Percentiles rank a stretch among this genome's conserved stretches.
phyloP scores from a whole-genome alignment of 2,888 invertebrate species.

The Ernsta delagoae region DNA sequence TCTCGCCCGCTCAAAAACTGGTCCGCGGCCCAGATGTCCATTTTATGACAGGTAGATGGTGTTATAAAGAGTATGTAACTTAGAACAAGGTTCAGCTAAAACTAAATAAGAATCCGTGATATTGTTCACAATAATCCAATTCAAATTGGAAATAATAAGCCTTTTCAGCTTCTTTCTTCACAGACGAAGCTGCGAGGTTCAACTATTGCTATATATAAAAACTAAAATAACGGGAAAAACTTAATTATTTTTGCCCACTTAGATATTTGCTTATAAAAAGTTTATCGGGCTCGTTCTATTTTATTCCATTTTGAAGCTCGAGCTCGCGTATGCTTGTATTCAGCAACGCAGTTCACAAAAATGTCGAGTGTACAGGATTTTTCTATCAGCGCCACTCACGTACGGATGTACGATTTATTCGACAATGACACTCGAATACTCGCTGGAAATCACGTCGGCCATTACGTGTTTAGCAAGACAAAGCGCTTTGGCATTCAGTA shows the following conservation, averaged over 20 bases:
- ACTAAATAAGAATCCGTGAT: too few relatives aligned
- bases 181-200: too few relatives aligned
- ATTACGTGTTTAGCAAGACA: constrained; percentile 52
- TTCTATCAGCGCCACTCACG: constrained; percentile 45
- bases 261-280: constrained; percentile 62
- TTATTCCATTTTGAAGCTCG: constrained; percentile 43
- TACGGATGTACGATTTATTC: constrained; percentile 46
- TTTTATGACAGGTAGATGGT: too few relatives aligned
- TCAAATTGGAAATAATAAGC: too few relatives aligned
- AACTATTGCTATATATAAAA: constrained; percentile 47
- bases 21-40: too few relatives aligned
- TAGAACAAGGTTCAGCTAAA: too few relatives aligned
- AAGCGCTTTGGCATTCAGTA: constrained; percentile 46
- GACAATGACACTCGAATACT: constrained; percentile 44
- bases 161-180: too few relatives aligned
- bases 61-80: too few relatives aligned
- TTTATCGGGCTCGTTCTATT: constrained; percentile 61
- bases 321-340: constrained; percentile 27
- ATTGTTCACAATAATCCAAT: too few relatives aligned
- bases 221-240: constrained; percentile 64
- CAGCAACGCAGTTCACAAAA: constrained; percentile 35
- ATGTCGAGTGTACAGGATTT: constrained; percentile 47
- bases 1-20: too few relatives aligned
- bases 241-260: constrained; percentile 65
- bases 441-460: constrained; percentile 43